Evolutionary conservation across 2,888 invertebrate genomes (phyloP), one percentile per base, ranked within the genome.

Genomic region (Caenorhabditis afra): DNA sequence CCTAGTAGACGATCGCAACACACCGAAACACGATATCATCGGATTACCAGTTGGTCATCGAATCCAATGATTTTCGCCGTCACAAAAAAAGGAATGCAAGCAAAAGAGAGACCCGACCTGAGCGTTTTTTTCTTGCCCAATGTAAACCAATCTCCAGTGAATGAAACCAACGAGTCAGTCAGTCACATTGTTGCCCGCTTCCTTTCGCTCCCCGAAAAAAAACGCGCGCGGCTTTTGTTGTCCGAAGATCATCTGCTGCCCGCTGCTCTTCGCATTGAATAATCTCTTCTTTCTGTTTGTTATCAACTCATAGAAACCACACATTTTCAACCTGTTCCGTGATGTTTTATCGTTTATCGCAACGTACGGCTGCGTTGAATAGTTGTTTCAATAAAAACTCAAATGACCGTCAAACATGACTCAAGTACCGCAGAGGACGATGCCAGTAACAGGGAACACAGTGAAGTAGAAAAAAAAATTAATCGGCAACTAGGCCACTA

Each of bases 71-170:
- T 58, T 45, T 58, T 23, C 41, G 12, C 10, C 16, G 18, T 18
- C 22, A 18, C 35, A 41, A 22, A 41, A 37, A 41, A 12, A 20
- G 1, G 18, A 41, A 41, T 20, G 2, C 14, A 57, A 57, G 57
- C 39, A 49, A 49, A 45, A 49, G 49, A 61, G 52, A 49, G 57
- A 62, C 62, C 41, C 64, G 47, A 41, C 37, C 53, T 44, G 47
- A 16, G 11, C 61, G 18, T 20, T 49, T 44, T 49, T 73, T 73
- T 47, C 23, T 57, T 49, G 47, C 23, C 22, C 37, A 64, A 50
- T 65, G 57, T 73, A 58, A 64, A 73, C 73, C 50, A 64, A 64
- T 73, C 57, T 65, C 52, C 35, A 64, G 57, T 58, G 50, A 50
- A 62, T 47, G 41, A 53, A 71, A 55, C 62, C 41, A 49, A 37